phyloP scores from a whole-genome alignment of 2,797 vertebrate species.

The Neosilurus hyrtlii region DNA sequence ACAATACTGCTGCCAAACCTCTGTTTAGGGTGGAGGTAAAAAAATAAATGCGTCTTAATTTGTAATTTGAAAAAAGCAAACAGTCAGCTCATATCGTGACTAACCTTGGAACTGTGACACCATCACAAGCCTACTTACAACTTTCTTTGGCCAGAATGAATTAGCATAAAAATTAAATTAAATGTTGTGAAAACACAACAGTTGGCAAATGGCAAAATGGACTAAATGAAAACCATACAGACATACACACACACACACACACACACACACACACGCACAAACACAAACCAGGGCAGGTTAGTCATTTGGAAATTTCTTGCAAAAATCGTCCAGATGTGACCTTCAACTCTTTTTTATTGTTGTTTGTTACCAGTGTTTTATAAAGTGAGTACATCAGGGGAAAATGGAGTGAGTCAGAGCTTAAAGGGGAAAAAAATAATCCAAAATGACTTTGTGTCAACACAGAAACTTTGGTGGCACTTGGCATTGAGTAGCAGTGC shows the following conservation, averaged over 20 bases:
- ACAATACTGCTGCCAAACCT: too few relatives aligned
- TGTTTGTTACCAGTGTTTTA: conserved; percentile 23
- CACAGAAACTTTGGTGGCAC: conserved; percentile 27
- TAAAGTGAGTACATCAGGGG: conserved; percentile 6
- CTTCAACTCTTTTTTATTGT: conserved; percentile 7
- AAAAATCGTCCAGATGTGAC: conserved; percentile 32
- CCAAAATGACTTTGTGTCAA: conserved; percentile 42
- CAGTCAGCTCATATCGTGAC: neutral
- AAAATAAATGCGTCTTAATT: neutral
- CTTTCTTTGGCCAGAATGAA: neutral
- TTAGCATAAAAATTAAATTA: neutral
- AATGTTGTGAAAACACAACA: neutral
- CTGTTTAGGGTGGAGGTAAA: too few relatives aligned
- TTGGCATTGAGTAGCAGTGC: conserved; percentile 29
- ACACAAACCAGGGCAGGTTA: conserved; percentile 2
- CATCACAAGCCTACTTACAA: neutral
- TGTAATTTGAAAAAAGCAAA: neutral
- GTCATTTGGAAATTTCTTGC: conserved; percentile 26
- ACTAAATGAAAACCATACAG: too few relatives aligned
- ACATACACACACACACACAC: too few relatives aligned
- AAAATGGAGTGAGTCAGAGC: conserved; percentile 37
- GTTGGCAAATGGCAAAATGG: neutral
- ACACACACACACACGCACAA: neutral
- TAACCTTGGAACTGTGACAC: too few relatives aligned
- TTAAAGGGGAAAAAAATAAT: neutral